Conservation (phyloP, 2,113 vertebrate genomes). For the Gasterosteus aculeatus region DNA sequence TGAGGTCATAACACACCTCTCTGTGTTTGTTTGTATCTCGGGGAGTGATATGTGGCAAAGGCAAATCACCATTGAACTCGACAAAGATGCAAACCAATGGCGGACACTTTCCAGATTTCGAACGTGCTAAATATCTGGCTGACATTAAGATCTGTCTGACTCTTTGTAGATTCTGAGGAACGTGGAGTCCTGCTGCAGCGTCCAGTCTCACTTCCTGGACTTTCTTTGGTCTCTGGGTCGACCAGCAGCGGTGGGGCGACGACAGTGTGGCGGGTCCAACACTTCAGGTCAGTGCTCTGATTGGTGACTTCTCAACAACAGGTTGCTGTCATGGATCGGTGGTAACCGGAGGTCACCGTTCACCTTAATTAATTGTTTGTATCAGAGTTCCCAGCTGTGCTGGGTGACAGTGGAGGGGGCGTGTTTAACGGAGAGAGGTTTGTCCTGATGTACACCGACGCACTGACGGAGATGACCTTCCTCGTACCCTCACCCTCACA, state of each 20-base stretch:
- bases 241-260: constrained; percentile 83
- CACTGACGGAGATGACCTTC: constrained; percentile 51
- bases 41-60: too few relatives aligned
- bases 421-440: constrained; percentile 50
- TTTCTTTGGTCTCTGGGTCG: constrained; percentile 91
- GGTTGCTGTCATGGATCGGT: not conserved
- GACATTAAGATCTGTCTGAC: not conserved
- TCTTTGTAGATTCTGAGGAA: constrained; percentile 88
- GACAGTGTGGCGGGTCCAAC: not conserved
- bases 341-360: not conserved
- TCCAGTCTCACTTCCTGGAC: constrained; percentile 87
- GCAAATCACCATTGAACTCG: constrained; percentile 45
- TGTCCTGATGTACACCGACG: constrained; percentile 39
- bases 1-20: constrained; percentile 65
- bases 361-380: not conserved
- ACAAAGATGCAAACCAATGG: not conserved
- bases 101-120: not conserved
- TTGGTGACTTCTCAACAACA: not conserved
- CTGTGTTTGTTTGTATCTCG: too few relatives aligned
- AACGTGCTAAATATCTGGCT: not conserved
- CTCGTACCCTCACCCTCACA: constrained; percentile 36
- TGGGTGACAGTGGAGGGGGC: constrained; percentile 50
- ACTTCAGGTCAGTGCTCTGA: constrained; percentile 22
- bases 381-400: constrained; percentile 41
- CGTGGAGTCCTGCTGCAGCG: constrained; percentile 85